Evolutionary conservation across 2,888 invertebrate genomes (phyloP), one percentile per base, ranked within the genome.

Genomic region (Dynastes maya): DNA sequence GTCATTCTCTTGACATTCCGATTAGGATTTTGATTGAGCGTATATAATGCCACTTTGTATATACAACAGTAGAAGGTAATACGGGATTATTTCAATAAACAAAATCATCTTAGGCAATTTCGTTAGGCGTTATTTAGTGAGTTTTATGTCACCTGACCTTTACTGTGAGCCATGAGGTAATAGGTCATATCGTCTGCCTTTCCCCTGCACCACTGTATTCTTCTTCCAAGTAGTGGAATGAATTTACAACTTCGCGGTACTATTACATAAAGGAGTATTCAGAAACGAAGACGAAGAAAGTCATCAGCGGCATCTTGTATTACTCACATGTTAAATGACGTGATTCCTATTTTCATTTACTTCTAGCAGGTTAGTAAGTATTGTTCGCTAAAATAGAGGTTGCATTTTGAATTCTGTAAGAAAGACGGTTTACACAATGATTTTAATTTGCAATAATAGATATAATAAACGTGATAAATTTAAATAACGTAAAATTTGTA

Each of bases 111-210:
- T 13, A 72, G 51, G 16, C 58, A 72, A 72, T 72, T 72, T 40
- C 51, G 58, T 70, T 65, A 72, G 77, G 67, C 61, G 79, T 79
- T 79, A 79, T 77, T 79, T 77, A 79, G 79, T 45, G 22, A 64
- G 71, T 76, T 79, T 76, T 77, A 83, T 80, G 80, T 81, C 83
- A 82, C 82, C 82, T 83, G 82, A 83, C 83, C 83, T 83, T 83
- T 83, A 77, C 78, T 76, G 76, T 67, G 74, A 53, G 29, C 75
- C 72, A 78, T 83, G 83, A 83, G 82, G 83, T 82, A 83, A 83
- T 83, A 83, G 83, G 83, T 83, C 81, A 83, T 79, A 77, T 80
- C 82, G 82, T 83, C 83, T 83, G 82, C 82, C 83, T 83, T 83
- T 83, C 83, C 80, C 82, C 79, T 78, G 72, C 81, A 80, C 70